Conservation (phyloP, 2,888 invertebrate species). For the Volucella inanis region DNA sequence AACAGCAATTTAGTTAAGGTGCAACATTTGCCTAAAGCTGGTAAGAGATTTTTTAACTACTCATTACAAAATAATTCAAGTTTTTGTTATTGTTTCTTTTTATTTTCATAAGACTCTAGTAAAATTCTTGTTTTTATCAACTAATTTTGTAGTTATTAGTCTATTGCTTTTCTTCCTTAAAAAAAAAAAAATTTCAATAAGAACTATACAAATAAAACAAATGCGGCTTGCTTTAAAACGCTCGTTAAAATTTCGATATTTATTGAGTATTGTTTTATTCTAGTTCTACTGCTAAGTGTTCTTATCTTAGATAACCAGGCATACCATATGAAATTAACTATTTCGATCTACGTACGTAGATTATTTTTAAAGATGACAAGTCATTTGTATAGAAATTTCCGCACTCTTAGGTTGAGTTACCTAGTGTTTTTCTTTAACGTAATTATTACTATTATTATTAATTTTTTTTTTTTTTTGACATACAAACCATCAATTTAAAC, state of each 20-base stretch:
- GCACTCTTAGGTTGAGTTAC: too few species aligned
- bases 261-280: not conserved
- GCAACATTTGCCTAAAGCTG: constrained; percentile 61
- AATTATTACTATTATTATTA: too few species aligned
- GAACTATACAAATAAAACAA: not conserved
- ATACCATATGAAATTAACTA: too few species aligned
- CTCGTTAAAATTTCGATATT: not conserved
- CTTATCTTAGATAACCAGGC: not conserved
- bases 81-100: constrained; percentile 13
- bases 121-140: constrained; percentile 29
- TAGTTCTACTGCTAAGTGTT: constrained; percentile 43
- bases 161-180: constrained; percentile 18
- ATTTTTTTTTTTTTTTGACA: too few species aligned
- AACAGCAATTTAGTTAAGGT: constrained; percentile 62
- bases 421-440: too few species aligned
- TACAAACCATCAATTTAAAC: too few species aligned
- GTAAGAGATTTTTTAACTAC: constrained; percentile 47
- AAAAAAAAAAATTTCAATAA: not conserved
- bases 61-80: constrained; percentile 25
- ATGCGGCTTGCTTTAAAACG: constrained; percentile 10
- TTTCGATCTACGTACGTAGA: too few species aligned
- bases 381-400: too few species aligned
- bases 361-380: too few species aligned
- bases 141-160: constrained; percentile 44
- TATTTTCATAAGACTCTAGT: constrained; percentile 17